Evolutionary conservation across 2,113 vertebrate genomes (phyloP).

Genomic region (Cebus imitator): DNA sequence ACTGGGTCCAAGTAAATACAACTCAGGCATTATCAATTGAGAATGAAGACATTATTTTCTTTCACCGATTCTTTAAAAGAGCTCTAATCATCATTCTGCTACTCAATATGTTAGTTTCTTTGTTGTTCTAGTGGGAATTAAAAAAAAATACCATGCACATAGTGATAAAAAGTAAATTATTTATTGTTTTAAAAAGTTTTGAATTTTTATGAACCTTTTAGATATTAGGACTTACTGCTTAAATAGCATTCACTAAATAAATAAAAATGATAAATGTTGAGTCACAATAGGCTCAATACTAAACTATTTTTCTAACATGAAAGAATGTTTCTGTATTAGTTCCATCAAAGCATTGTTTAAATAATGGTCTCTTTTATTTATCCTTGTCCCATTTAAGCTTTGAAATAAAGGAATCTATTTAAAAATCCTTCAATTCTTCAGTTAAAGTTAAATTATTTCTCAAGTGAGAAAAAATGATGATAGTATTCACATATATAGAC

Average conservation of each 20-base stretch:
- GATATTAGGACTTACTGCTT: neutral
- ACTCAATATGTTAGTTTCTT: neutral
- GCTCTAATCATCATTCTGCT: neutral
- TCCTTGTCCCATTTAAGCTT: neutral
- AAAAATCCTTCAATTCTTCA: neutral
- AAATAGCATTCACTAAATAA: constrained; percentile 36
- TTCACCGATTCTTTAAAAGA: neutral
- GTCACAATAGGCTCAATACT: neutral
- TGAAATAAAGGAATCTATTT: constrained; percentile 9
- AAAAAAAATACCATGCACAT: neutral
- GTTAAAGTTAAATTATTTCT: constrained; percentile 23
- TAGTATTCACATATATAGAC: neutral
- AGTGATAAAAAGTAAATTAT: neutral
- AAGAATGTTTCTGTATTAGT: neutral
- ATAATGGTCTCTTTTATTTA: neutral
- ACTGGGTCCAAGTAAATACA: neutral
- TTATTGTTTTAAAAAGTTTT: constrained; percentile 29
- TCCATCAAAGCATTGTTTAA: constrained; percentile 28
- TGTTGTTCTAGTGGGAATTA: neutral
- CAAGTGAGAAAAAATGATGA: constrained; percentile 37
- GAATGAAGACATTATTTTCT: neutral
- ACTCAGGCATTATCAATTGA: neutral
- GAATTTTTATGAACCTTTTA: constrained; percentile 11
- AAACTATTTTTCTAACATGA: neutral
- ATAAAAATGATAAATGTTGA: neutral